Conservation (phyloP, 2,113 vertebrate genomes). For the Leucoraja erinaceus region DNA sequence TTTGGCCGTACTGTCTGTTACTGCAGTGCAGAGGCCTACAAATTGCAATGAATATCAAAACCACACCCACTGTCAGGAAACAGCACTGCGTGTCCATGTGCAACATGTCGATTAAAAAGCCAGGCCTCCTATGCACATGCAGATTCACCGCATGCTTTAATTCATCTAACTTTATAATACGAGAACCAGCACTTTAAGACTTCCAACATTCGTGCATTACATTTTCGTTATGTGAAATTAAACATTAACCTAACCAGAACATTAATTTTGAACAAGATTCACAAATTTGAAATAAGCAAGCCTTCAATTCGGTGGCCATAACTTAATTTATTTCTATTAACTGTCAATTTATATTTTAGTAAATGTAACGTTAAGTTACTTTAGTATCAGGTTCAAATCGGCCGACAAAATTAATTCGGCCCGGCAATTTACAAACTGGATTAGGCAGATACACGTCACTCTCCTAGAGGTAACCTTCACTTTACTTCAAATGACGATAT, state of each 20-base stretch:
- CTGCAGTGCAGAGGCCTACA: slow-evolving; percentile 35
- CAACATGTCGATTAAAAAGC: neutral
- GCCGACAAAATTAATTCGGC: neutral
- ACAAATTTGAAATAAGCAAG: neutral
- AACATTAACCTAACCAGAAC: neutral
- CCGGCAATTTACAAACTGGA: neutral
- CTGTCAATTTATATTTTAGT: neutral
- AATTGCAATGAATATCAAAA: slow-evolving; percentile 20
- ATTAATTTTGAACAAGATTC: neutral
- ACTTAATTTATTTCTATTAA: neutral
- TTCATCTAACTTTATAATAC: neutral
- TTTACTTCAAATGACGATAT: neutral
- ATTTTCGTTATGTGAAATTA: neutral
- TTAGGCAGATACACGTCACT: neutral
- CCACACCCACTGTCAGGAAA: slow-evolving; percentile 29
- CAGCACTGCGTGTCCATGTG: slow-evolving; percentile 23
- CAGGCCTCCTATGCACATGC: neutral
- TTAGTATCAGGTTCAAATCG: neutral
- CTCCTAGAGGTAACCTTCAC: neutral
- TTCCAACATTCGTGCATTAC: neutral
- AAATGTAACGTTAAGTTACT: neutral
- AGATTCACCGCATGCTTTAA: neutral
- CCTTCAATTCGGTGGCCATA: neutral
- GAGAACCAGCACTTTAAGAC: neutral
- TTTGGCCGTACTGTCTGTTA: neutral